These are phyloP conservation scores for Ecdyonurus torrentis DNA, from an alignment of 2,888 invertebrate species.

Conservation along the genomic window DNA sequence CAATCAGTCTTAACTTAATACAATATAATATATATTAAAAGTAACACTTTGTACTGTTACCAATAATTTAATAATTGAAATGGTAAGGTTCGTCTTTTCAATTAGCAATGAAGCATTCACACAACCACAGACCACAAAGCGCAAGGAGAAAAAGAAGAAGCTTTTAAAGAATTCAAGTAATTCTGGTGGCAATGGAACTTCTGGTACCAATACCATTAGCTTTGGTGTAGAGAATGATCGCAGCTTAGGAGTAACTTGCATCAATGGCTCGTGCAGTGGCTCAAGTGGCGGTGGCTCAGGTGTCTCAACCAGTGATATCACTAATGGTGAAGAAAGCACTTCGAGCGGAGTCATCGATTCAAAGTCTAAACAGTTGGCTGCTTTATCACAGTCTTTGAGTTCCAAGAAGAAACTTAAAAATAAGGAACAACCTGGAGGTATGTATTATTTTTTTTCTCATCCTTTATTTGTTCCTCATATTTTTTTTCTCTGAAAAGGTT, in stretches of 20 bases:
- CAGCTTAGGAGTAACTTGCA: background rate
- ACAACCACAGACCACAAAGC: constrained; percentile 29
- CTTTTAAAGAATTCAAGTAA: constrained; percentile 1
- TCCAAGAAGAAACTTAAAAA: constrained; percentile 18
- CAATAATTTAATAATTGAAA: too few species aligned
- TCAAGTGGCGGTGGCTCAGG: background rate
- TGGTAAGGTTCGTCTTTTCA: constrained; percentile 12
- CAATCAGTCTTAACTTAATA: too few species aligned
- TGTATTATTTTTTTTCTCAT: too few species aligned
- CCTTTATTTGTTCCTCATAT: too few species aligned
- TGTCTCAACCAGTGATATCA: background rate
- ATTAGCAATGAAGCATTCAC: constrained; percentile 26
- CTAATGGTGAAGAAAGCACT: constrained; percentile 2
- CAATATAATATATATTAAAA: too few species aligned
- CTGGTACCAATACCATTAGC: background rate
- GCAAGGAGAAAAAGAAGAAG: constrained; percentile 17
- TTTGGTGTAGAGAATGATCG: background rate
- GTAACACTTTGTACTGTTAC: too few species aligned
- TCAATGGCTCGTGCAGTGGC: background rate
- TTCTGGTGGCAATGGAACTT: background rate
- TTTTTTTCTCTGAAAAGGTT: too few species aligned
- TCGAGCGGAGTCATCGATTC: constrained; percentile 11
- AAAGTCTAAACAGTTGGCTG: constrained; percentile 19
- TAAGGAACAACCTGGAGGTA: constrained; percentile 12
- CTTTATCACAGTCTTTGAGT: constrained; percentile 19